A percentile compares a stretch with the other conserved stretches of the same genome.
Conservation (phyloP, 2,797 vertebrate species). For the Rachycentron canadum region DNA sequence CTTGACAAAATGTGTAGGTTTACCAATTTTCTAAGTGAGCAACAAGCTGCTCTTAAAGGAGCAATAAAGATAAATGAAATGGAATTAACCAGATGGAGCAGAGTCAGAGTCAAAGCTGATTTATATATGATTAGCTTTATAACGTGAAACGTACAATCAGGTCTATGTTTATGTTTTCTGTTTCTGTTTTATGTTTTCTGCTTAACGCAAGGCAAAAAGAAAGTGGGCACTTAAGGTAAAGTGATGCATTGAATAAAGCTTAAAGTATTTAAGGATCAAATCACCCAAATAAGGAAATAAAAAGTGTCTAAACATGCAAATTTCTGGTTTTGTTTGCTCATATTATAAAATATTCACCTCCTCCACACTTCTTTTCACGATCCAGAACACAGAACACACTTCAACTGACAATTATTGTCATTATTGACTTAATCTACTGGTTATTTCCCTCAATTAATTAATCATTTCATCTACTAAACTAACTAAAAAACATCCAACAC, state of each 20-base stretch:
- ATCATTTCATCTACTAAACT: no score
- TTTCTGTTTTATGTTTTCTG: neutral
- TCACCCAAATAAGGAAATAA: no score
- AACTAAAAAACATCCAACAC: no score
- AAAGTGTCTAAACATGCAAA: no score
- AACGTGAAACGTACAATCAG: neutral
- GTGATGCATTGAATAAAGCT: neutral
- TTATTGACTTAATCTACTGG: no score
- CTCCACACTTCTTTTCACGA: no score
- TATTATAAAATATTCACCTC: no score
- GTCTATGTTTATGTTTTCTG: neutral
- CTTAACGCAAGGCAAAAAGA: neutral
- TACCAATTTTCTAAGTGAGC: conserved; percentile 45
- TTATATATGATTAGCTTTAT: conserved; percentile 14
- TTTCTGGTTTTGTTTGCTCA: no score
- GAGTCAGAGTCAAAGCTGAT: conserved; percentile 25
- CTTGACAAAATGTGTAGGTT: conserved; percentile 30
- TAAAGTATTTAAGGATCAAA: neutral
- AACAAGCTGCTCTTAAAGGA: conserved; percentile 21
- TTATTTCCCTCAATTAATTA: no score
- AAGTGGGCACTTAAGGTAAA: neutral
- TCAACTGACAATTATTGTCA: no score
- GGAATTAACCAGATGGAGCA: conserved; percentile 30
- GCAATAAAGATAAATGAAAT: conserved; percentile 7
- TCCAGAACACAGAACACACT: no score